Conservation (phyloP, 2,113 vertebrate genomes). For the Melanostigma gelatinosum region DNA sequence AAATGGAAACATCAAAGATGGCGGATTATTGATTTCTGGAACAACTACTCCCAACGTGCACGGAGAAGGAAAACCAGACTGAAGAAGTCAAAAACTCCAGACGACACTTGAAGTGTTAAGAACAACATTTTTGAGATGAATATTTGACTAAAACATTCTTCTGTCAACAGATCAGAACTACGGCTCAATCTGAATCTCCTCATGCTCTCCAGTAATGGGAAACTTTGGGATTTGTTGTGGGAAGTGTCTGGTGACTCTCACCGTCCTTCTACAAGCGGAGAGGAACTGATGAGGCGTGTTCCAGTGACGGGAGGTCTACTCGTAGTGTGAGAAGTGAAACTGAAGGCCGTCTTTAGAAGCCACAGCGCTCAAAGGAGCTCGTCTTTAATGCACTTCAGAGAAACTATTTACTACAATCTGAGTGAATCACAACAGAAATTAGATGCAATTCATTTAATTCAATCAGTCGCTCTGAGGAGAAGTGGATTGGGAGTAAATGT, state of each 20-base stretch:
- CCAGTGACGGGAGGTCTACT: background rate
- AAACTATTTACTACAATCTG: background rate
- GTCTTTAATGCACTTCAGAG: background rate
- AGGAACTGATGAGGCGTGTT: background rate
- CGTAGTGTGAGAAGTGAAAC: conserved; percentile 9
- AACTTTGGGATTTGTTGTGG: no score
- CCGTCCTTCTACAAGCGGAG: background rate
- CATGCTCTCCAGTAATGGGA: no score
- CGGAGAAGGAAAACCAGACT: background rate
- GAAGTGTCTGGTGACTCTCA: background rate
- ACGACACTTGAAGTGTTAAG: no score
- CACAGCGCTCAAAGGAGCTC: no score
- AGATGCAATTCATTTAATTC: background rate
- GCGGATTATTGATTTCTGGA: background rate
- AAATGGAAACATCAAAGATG: background rate
- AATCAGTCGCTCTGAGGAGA: background rate
- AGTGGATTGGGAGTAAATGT: background rate
- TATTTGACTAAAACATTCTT: background rate
- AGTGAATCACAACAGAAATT: background rate
- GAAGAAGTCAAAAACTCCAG: background rate
- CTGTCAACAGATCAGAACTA: no score
- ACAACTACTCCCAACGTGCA: background rate
- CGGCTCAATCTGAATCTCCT: no score
- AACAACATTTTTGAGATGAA: no score
- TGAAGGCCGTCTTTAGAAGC: background rate